These are phyloP conservation scores for Drymonia ruficornis DNA, from an alignment of 2,888 invertebrate genomes.

Conservation along the genomic window DNA sequence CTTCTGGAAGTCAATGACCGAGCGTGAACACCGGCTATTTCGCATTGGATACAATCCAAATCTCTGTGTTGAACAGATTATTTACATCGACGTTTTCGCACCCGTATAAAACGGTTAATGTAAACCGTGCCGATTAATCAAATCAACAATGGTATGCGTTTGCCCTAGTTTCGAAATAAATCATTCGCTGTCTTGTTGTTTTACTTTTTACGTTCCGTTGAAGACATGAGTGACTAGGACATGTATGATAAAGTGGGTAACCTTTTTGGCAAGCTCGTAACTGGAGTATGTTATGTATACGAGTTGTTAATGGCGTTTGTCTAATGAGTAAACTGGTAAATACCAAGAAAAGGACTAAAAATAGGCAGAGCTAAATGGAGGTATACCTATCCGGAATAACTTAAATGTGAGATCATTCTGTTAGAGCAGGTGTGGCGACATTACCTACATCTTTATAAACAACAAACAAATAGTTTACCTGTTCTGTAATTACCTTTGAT, in stretches of 20 bases:
- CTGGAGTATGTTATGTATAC: slow-evolving; percentile 25
- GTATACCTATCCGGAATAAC: background rate
- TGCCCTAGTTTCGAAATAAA: slow-evolving; percentile 25
- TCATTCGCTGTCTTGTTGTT: slow-evolving; percentile 13
- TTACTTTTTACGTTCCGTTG: slow-evolving; percentile 4
- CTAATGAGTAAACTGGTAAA: slow-evolving; percentile 13
- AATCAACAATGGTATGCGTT: slow-evolving; percentile 27
- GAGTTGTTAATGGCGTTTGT: slow-evolving; percentile 16
- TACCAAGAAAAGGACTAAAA: background rate
- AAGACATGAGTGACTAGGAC: background rate
- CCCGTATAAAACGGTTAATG: slow-evolving; percentile 5
- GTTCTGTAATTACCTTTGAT: background rate
- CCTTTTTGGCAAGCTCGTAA: slow-evolving; percentile 30
- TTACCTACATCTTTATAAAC: background rate
- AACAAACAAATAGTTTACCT: background rate
- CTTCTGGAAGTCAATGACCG: slow-evolving; percentile 56
- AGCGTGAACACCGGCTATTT: slow-evolving; percentile 23
- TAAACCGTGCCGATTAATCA: slow-evolving; percentile 23
- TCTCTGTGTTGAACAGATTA: slow-evolving; percentile 20
- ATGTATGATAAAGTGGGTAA: slow-evolving; percentile 20
- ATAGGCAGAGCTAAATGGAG: background rate
- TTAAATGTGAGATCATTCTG: slow-evolving; percentile 2
- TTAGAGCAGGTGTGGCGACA: background rate
- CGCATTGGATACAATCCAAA: slow-evolving; percentile 48
- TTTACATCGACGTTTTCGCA: slow-evolving; percentile 10